Conservation (phyloP, 1,140 invertebrate genomes). For the Triops cancriformis region DNA sequence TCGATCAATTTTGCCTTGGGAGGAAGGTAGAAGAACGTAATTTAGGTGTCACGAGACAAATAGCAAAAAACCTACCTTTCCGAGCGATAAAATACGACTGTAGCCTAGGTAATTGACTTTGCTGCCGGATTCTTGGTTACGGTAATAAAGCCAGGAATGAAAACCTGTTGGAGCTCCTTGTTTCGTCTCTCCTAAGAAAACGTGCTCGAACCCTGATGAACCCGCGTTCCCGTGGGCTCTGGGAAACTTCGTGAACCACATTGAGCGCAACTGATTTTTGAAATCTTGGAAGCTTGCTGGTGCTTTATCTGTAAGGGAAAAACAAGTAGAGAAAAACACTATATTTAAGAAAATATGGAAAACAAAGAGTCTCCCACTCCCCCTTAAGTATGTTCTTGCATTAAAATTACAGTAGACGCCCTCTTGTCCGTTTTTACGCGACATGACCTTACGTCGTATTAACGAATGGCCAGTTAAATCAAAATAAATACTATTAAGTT, state of each 20-base stretch:
- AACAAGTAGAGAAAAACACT: background rate
- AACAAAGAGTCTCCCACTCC: too few species aligned
- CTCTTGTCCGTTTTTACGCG: too few species aligned
- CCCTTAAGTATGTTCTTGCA: too few species aligned
- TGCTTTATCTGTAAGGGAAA: background rate
- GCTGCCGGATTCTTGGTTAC: constrained; percentile 35
- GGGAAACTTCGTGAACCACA: constrained; percentile 54
- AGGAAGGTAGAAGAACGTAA: background rate
- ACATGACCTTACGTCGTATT: too few species aligned
- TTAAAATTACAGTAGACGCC: too few species aligned
- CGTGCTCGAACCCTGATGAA: constrained; percentile 77
- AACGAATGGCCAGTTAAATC: too few species aligned
- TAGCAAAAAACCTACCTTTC: constrained; percentile 17
- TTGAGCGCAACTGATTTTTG: constrained; percentile 26
- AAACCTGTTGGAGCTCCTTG: constrained; percentile 59
- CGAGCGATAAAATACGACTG: constrained; percentile 16
- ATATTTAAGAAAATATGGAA: too few species aligned
- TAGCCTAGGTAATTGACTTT: constrained; percentile 39
- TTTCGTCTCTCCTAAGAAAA: constrained; percentile 75
- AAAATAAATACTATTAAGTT: too few species aligned
- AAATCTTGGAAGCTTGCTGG: constrained; percentile 25
- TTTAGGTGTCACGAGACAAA: too few species aligned
- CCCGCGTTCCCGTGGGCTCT: constrained; percentile 64
- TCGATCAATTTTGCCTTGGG: constrained; percentile 45
- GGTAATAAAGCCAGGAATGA: constrained; percentile 46